Evolutionary conservation across 2,113 vertebrate genomes (phyloP).

Genomic region (Rhynchopsitta pachyrhyncha): DNA sequence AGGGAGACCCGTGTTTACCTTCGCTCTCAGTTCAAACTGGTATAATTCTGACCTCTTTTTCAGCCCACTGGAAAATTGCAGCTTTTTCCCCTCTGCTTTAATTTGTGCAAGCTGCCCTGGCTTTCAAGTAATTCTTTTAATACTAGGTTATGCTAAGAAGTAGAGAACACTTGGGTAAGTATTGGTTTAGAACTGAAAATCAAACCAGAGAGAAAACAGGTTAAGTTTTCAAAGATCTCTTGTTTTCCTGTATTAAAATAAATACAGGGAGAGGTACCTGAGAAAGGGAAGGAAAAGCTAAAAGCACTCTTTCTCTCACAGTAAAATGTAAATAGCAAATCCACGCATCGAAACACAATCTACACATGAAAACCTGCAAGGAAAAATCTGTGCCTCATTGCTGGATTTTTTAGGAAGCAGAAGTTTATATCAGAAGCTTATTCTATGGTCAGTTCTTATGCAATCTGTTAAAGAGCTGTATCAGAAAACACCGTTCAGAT

Average conservation of each 20-base stretch:
- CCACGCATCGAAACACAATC: not conserved
- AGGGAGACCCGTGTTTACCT: not conserved
- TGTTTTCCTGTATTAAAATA: not conserved
- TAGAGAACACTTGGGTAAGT: not conserved
- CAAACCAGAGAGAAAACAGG: not conserved
- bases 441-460: not conserved
- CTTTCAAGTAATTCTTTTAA: conserved; percentile 38
- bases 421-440: not conserved
- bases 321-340: conserved; percentile 45
- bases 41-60: not conserved
- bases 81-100: not conserved
- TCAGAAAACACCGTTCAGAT: not conserved
- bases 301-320: not conserved
- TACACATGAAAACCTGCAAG: not conserved
- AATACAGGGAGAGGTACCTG: not conserved
- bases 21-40: not conserved
- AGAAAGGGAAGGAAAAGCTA: conserved; percentile 1
- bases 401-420: not conserved
- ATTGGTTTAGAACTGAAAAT: not conserved
- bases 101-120: conserved; percentile 3
- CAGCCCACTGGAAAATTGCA: conserved; percentile 28
- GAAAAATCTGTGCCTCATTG: not conserved
- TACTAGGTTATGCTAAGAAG: not conserved
- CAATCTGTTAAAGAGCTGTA: not conserved
- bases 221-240: not conserved